These are phyloP conservation scores for Hippocampus zosterae DNA, from an alignment of 2,113 vertebrate genomes.

Conservation along the genomic window DNA sequence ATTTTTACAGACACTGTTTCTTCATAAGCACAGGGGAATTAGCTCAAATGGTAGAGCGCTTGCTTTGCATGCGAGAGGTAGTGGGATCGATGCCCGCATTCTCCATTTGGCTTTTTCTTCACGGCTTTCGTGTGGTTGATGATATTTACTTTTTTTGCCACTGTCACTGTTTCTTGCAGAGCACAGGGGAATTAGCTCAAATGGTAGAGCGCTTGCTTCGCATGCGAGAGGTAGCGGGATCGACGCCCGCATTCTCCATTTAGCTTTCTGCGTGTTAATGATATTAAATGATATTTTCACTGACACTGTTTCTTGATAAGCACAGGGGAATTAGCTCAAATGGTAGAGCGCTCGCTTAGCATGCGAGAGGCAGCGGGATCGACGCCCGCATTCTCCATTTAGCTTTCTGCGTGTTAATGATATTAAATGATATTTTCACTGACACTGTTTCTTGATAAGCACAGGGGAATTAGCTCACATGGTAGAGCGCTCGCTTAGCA, in stretches of 20 bases:
- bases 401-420: too few species aligned
- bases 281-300: too few species aligned
- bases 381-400: constrained; percentile 59
- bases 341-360: constrained; percentile 81
- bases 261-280: too few species aligned
- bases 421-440: too few species aligned
- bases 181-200: constrained; percentile 76
- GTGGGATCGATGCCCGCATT: constrained; percentile 67
- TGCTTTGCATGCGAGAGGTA: constrained; percentile 77
- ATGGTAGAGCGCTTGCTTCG: constrained; percentile 82
- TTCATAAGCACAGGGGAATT: constrained; percentile 59
- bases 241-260: too few species aligned
- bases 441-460: too few species aligned
- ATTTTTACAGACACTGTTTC: too few species aligned
- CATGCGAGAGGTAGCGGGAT: constrained; percentile 75
- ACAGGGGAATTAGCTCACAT: constrained; percentile 78
- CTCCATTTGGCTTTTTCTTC: constrained; percentile 39
- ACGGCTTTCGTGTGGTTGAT: too few species aligned
- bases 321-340: constrained; percentile 77
- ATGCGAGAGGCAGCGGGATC: constrained; percentile 75
- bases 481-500: constrained; percentile 80
- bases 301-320: too few species aligned
- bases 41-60: constrained; percentile 83
- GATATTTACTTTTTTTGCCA: too few species aligned
- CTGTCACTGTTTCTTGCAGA: too few species aligned